These are phyloP conservation scores for Drosophila atripex DNA, from an alignment of 2,888 invertebrate species.

Conservation along the genomic window DNA sequence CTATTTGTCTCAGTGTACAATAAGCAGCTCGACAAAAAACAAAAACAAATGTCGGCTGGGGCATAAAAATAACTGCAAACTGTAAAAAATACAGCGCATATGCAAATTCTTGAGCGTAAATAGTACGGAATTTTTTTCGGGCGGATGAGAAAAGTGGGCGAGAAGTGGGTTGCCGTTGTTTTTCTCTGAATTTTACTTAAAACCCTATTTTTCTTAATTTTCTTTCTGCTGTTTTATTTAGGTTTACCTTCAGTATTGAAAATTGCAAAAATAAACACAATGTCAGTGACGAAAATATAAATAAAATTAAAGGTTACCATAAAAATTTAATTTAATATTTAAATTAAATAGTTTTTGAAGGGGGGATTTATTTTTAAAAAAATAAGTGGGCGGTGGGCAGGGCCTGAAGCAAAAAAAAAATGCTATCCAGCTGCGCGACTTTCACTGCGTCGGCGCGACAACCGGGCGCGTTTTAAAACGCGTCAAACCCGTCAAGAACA, in stretches of 20 bases:
- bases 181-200: not conserved
- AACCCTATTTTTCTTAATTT: slow-evolving; percentile 6
- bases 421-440: slow-evolving; percentile 57
- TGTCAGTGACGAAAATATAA: not conserved
- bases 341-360: no score
- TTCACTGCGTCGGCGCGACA: slow-evolving; percentile 57
- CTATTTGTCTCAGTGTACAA: slow-evolving; percentile 11
- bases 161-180: not conserved
- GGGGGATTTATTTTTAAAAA: no score
- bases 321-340: no score
- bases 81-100: slow-evolving; percentile 39
- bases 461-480: slow-evolving; percentile 60
- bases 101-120: slow-evolving; percentile 40
- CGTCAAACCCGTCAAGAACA: slow-evolving; percentile 65
- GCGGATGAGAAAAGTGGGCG: slow-evolving; percentile 4
- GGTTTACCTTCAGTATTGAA: slow-evolving; percentile 38
- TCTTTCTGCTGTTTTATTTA: not conserved
- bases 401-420: slow-evolving; percentile 16
- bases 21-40: slow-evolving; percentile 11
- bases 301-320: no score
- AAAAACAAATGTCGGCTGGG: slow-evolving; percentile 45
- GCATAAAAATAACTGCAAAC: slow-evolving; percentile 67
- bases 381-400: slow-evolving; percentile 8
- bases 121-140: slow-evolving; percentile 20
- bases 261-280: slow-evolving; percentile 44